Conservation (phyloP, 53 echinoderm and acorn worm species). For the Luidia sarsii region DNA sequence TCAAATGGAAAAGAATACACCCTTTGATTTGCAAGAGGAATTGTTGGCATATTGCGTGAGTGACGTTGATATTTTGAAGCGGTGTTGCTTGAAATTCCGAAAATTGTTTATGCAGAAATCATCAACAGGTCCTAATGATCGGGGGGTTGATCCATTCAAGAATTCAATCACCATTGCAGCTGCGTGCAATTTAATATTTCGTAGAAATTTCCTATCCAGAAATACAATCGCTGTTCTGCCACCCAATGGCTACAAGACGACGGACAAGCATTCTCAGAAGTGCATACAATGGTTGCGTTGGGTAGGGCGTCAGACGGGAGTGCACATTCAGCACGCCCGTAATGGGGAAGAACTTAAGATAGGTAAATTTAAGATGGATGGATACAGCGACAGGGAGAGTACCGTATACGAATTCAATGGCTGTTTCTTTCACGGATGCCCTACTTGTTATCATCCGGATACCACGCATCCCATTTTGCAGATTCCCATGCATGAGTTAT, state of each 20-base stretch:
- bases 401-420: conserved; percentile 33
- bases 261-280: conserved; percentile 47
- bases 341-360: conserved; percentile 49
- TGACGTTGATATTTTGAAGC: conserved; percentile 54
- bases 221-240: conserved; percentile 60
- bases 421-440: conserved; percentile 63
- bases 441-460: conserved; percentile 40
- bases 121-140: neutral
- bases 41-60: conserved; percentile 52
- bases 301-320: no score
- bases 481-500: conserved; percentile 46
- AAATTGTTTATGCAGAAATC: conserved; percentile 40
- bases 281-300: conserved; percentile 46
- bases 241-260: conserved; percentile 25
- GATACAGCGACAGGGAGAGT: conserved; percentile 17
- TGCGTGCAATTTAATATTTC: conserved; percentile 62
- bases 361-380: conserved; percentile 54
- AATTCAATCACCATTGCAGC: conserved; percentile 33
- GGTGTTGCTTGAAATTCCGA: conserved; percentile 36
- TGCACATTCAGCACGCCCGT: conserved; percentile 47
- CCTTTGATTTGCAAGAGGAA: conserved; percentile 60
- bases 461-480: neutral
- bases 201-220: conserved; percentile 40
- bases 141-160: conserved; percentile 68
- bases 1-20: no score